Evolutionary conservation across 2,113 vertebrate species (phyloP), one percentile per base, ranked within the genome.

Genomic region (Riparia riparia): DNA sequence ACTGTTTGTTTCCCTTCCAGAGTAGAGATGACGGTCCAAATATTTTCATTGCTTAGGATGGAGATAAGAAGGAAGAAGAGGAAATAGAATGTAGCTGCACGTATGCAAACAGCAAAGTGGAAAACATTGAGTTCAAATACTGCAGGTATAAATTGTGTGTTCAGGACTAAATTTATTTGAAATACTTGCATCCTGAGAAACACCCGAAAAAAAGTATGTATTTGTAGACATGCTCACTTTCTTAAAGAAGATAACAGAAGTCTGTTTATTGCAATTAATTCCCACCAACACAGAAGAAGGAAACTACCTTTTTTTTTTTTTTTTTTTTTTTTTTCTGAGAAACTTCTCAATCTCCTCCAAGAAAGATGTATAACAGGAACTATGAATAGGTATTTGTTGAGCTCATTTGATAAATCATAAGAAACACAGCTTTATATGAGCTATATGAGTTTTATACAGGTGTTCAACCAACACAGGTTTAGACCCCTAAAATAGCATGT

Each of bases 141-240:
- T n/a, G 4, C 6, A 6, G 54, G 5, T 32, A 9, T 41, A 65
- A 83, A 17, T 28, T 28, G 0, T 13, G 21, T 0, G 0, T 18
- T 73, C 79, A 81, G 28, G 49, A 73, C 13, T 66, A 32, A 85
- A 72, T 56, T 63, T 6, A 45, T 68, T 74, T 80, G 0, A 73
- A 78, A 78, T 34, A 45, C 3, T 47, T 60, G 2, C 8, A 58
- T 26, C 20, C 7, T 73, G 19, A 66, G 50, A 76, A 83, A 53
- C 14, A 42, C 32, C 3, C 41, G 15, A 22, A 73, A 50, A 54
- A 22, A 66, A 49, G 11, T 54, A 53, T 1, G 0, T 37, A 44
- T 64, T 90, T 42, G 29, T 39, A 81, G 15, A 56, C 5, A 39
- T 86, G 5, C 1, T 45, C 7, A 39, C 1, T 37, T 7, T 80